Evolutionary conservation across 2,797 vertebrate species (phyloP), one percentile per base, ranked within the genome.

Genomic region (Enteromius unitaeniatus): DNA sequence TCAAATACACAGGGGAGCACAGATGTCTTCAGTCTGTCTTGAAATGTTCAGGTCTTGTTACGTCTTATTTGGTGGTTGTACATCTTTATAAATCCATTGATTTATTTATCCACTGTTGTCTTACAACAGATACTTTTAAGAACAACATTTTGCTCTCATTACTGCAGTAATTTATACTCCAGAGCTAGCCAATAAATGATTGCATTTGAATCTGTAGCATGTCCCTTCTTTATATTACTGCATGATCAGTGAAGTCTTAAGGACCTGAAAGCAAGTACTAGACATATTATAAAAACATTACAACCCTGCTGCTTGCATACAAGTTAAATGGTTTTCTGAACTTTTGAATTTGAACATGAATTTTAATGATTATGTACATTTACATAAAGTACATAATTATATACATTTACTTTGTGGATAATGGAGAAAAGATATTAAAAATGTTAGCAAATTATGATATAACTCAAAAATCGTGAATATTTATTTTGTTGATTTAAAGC

Each of bases 1-100:
- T 93, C 89, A 92, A 93, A 91, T 94, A 93, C 94, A 92, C 21
- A 87, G 92, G 93, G 93, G 91, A 84, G 92, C 91, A 37, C 94
- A 95, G 93, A 95, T 94, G 94, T 94, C 92, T 95, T 89, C 79
- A 93, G 88, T 93, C 91, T 92, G 89, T 89, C 88, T 93, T 93
- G 92, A 94, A 93, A 91, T 84, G 79, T 86, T 87, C 87, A 80
- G 90, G 88, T 92, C 92, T 94, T 88, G 88, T 93, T 93, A 90
- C 88, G 88, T 92, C 91, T 92, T 90, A 87, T 91, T 87, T 84
- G 53, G 76, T 73, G 40, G 58, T 78, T 55, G 79, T 76, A 81
- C 80, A 58, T 79, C 64, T 82, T 88, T 82, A 75, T 78, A 72
- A 34, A 86, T 68, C 40, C 68, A 65, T 67, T 81, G 84, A 88